Evolutionary conservation across 1,140 invertebrate genomes (phyloP).

Genomic region (Gryon sp.): DNA sequence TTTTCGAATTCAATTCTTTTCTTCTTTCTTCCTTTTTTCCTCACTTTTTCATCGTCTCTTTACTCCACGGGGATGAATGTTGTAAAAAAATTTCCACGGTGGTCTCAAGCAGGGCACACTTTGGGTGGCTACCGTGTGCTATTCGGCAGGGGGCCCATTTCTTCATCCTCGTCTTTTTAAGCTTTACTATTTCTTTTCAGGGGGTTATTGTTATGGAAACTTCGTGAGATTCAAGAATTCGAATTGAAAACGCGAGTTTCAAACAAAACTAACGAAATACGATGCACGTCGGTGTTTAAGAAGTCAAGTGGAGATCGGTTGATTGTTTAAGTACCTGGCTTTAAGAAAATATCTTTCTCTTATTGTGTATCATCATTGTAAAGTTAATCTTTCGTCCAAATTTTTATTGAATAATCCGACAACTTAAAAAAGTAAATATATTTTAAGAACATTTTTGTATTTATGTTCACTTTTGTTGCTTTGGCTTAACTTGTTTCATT

Average conservation of each 20-base stretch:
- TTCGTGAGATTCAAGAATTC: not conserved
- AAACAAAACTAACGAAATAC: slow-evolving; percentile 4
- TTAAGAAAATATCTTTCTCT: slow-evolving; percentile 7
- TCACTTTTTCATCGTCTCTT: slow-evolving; percentile 43
- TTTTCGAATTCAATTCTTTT: slow-evolving; percentile 24
- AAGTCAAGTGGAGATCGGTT: slow-evolving; percentile 12
- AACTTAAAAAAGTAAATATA: not conserved
- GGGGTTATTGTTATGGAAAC: slow-evolving; percentile 15
- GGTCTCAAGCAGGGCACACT: slow-evolving; percentile 71
- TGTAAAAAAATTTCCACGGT: slow-evolving; percentile 70
- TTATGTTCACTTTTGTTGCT: not conserved
- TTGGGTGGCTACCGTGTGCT: slow-evolving; percentile 70
- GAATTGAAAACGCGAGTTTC: not conserved
- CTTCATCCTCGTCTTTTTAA: slow-evolving; percentile 41
- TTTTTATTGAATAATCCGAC: slow-evolving; percentile 7
- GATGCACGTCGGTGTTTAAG: not conserved
- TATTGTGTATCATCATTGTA: slow-evolving; percentile 1
- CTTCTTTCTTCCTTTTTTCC: slow-evolving; percentile 41
- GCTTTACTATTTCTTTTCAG: slow-evolving; percentile 9
- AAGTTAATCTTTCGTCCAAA: slow-evolving; percentile 12
- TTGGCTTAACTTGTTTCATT: no score
- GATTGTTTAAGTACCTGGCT: slow-evolving; percentile 14
- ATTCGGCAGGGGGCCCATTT: slow-evolving; percentile 67
- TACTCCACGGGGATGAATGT: slow-evolving; percentile 69
- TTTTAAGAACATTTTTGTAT: not conserved